Evolutionary conservation across 2,113 vertebrate species (phyloP).

Genomic region (Indri indri): DNA sequence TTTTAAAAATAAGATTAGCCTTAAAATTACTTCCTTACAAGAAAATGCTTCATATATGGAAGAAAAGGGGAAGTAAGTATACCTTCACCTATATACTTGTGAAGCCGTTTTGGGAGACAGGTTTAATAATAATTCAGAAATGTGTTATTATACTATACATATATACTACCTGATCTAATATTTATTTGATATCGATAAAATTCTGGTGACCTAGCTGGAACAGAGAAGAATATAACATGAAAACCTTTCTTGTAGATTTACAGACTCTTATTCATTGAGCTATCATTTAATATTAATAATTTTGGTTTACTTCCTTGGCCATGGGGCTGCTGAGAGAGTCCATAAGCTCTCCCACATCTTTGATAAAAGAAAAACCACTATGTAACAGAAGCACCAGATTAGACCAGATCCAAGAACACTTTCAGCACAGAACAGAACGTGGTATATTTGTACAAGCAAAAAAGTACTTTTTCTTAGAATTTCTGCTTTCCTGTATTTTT

Average conservation of each 20-base stretch:
- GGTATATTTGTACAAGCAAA: neutral
- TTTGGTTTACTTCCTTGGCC: neutral
- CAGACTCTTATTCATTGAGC: neutral
- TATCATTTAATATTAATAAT: neutral
- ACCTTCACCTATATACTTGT: neutral
- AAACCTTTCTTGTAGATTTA: neutral
- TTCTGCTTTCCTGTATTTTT: conserved; percentile 33
- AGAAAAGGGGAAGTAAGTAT: neutral
- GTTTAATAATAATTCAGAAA: neutral
- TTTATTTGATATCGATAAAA: neutral
- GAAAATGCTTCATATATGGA: neutral
- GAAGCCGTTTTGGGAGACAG: neutral
- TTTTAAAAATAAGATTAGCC: neutral
- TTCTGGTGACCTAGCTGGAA: neutral
- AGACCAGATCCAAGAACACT: conserved; percentile 18
- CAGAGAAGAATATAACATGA: neutral
- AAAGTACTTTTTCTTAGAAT: neutral
- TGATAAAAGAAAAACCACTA: neutral
- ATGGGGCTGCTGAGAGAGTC: neutral
- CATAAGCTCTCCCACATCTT: neutral
- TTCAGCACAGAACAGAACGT: conserved; percentile 30
- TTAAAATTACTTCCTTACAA: neutral
- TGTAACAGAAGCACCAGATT: neutral
- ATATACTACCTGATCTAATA: neutral
- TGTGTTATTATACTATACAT: neutral